Percentiles rank a stretch among this genome's conserved stretches.
Evolutionary conservation across 2,113 vertebrate species (phyloP).

Genomic region (Pachypanchax playfairii): DNA sequence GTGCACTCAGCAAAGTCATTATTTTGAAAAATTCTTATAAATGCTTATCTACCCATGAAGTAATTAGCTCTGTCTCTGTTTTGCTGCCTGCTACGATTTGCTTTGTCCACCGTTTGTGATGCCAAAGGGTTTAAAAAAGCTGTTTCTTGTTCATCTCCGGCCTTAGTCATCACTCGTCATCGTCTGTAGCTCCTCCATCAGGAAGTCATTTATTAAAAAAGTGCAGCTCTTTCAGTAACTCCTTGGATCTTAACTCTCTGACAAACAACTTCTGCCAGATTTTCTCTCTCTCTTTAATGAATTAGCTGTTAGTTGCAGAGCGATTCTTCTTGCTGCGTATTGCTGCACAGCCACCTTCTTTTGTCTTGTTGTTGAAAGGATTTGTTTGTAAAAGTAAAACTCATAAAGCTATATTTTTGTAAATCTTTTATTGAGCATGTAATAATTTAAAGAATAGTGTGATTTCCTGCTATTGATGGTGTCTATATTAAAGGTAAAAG

Average conservation of each 20-base stretch:
- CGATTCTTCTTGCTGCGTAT: conserved; percentile 29
- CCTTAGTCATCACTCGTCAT: conserved; percentile 42
- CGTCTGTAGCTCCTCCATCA: conserved; percentile 13
- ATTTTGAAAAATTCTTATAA: conserved; percentile 40
- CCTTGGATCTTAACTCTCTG: conserved; percentile 28
- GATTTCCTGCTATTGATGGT: neutral
- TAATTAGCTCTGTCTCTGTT: conserved; percentile 49
- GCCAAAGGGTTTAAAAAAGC: conserved; percentile 42
- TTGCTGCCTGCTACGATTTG: conserved; percentile 23
- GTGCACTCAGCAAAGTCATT: conserved; percentile 29
- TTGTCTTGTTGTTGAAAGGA: conserved; percentile 14
- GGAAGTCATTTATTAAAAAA: conserved; percentile 43
- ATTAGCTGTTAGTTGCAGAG: conserved; percentile 28
- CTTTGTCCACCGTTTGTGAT: conserved; percentile 15
- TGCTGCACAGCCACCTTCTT: conserved; percentile 30
- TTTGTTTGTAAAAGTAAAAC: neutral
- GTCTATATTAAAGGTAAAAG: neutral
- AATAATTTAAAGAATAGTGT: neutral
- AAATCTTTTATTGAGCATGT: neutral
- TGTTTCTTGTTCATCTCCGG: conserved; percentile 30
- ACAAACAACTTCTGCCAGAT: conserved; percentile 37
- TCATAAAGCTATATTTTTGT: neutral
- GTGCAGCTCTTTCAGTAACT: conserved; percentile 27
- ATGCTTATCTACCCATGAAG: conserved; percentile 53
- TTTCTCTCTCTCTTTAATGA: conserved; percentile 24